These are phyloP conservation scores for Poeciliopsis infans DNA, from an alignment of 2,797 vertebrate species.

Conservation along the genomic window DNA sequence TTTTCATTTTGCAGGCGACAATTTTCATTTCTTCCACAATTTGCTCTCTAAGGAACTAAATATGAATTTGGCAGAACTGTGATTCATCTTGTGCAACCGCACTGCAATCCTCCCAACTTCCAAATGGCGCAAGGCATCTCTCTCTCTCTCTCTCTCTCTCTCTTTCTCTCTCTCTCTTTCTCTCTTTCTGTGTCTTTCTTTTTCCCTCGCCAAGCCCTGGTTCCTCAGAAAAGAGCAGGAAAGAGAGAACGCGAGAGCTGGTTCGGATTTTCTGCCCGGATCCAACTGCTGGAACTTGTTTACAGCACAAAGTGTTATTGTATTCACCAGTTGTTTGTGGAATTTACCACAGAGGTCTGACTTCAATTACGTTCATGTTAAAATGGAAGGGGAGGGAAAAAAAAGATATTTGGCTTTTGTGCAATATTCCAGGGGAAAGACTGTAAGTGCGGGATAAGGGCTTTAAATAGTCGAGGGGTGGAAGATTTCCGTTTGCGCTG, in stretches of 20 bases:
- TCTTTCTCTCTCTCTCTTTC: conserved; percentile 9
- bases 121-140: conserved; percentile 33
- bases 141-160: conserved; percentile 3
- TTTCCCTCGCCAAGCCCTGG: conserved; percentile 47
- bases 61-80: not conserved
- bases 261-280: conserved; percentile 73
- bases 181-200: no score
- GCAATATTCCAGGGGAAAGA: conserved; percentile 2
- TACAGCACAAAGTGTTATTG: conserved; percentile 68
- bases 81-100: conserved; percentile 15
- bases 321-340: conserved; percentile 46
- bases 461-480: not conserved
- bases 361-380: conserved; percentile 44
- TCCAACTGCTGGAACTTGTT: conserved; percentile 76
- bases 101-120: conserved; percentile 30
- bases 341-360: conserved; percentile 49
- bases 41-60: conserved; percentile 10
- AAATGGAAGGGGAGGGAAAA: not conserved
- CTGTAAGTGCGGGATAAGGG: conserved; percentile 1
- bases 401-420: conserved; percentile 10
- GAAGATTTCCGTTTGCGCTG: conserved; percentile 11
- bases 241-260: conserved; percentile 58
- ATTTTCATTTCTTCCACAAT: conserved; percentile 1
- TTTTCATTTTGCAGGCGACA: not conserved
- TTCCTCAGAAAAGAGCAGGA: conserved; percentile 41